These are phyloP conservation scores for Tridacna gigas DNA, from an alignment of 2,888 invertebrate genomes.

Conservation along the genomic window DNA sequence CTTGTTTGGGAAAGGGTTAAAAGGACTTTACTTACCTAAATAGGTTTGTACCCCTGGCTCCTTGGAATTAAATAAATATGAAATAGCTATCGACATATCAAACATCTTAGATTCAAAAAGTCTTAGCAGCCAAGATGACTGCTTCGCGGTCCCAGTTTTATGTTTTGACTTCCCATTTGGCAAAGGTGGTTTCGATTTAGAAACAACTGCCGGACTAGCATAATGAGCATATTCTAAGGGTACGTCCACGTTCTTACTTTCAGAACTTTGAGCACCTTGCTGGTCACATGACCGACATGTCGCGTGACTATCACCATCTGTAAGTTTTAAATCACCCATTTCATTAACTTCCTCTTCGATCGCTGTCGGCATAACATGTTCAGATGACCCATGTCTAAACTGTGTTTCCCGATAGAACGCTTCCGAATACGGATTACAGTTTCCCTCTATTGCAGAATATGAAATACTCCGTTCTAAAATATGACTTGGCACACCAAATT, in stretches of 20 bases:
- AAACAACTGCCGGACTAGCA: slow-evolving; percentile 18
- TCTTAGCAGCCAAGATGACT: slow-evolving; percentile 89
- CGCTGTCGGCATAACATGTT: slow-evolving; percentile 43
- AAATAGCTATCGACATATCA: slow-evolving; percentile 99
- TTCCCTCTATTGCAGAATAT: slow-evolving; percentile 71
- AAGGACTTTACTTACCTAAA: slow-evolving; percentile 88
- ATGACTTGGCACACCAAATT: slow-evolving; percentile 28
- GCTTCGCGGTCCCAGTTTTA: slow-evolving; percentile 43
- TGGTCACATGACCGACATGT: slow-evolving; percentile 16
- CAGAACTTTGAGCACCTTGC: slow-evolving; percentile 11
- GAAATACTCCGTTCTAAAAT: slow-evolving; percentile 70
- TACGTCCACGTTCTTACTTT: background rate
- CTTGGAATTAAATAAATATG: slow-evolving; percentile 98
- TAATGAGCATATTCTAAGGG: slow-evolving; percentile 10
- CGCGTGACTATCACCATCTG: slow-evolving; percentile 20
- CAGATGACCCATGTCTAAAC: slow-evolving; percentile 15
- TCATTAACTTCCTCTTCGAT: slow-evolving; percentile 47
- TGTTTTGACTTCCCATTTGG: slow-evolving; percentile 61
- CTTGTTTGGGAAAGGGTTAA: background rate
- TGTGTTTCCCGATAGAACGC: slow-evolving; percentile 11
- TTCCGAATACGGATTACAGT: slow-evolving; percentile 27
- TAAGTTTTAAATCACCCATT: slow-evolving; percentile 17
- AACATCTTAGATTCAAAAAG: slow-evolving; percentile 99
- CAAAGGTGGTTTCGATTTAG: slow-evolving; percentile 62
- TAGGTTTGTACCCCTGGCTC: slow-evolving; percentile 99